Conservation (phyloP, 1,140 invertebrate species). For the Gyrodactylus bullatarudis region DNA sequence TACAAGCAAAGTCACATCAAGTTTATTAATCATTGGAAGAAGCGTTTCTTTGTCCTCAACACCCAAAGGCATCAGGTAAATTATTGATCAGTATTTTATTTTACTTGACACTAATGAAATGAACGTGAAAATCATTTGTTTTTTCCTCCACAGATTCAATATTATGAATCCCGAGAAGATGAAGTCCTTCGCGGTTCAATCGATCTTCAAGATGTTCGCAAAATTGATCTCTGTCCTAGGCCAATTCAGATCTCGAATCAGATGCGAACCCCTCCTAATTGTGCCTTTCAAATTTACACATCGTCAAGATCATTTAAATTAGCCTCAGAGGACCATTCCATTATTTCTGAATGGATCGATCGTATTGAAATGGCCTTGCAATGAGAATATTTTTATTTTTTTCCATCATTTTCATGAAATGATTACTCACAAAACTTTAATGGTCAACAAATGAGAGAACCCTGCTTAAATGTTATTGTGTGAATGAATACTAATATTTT, state of each 20-base stretch:
- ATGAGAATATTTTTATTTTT: not conserved
- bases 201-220: not conserved
- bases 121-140: not conserved
- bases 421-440: no score
- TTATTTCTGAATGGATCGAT: conserved; percentile 4
- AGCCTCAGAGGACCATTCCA: not conserved
- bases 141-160: not conserved
- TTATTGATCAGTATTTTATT: no score
- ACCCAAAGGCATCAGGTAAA: not conserved
- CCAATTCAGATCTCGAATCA: not conserved
- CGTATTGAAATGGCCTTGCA: not conserved
- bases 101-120: no score
- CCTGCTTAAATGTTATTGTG: no score
- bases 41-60: not conserved
- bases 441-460: no score
- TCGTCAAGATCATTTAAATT: not conserved
- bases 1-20: not conserved
- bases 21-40: not conserved
- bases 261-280: not conserved
- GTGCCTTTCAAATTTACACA: not conserved
- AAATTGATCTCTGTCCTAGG: not conserved
- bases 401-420: no score
- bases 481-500: no score
- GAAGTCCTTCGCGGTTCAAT: not conserved
- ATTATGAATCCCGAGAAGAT: not conserved